phyloP scores from a whole-genome alignment of 2,888 invertebrate genomes.

The Mechanitis messenoides region DNA sequence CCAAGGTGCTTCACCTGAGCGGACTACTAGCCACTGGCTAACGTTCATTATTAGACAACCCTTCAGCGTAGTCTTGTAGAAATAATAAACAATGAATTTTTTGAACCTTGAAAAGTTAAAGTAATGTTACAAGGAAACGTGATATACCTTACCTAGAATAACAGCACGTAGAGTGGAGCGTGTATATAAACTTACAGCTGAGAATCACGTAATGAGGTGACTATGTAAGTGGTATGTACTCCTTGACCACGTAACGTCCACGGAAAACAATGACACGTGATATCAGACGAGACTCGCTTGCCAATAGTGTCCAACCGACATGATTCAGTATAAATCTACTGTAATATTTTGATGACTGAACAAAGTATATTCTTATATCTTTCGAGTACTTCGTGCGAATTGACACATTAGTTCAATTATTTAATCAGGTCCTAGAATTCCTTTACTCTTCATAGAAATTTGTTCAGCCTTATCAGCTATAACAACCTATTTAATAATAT shows the following conservation, averaged over 20 bases:
- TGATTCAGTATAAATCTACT: too few relatives aligned
- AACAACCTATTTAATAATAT: too few relatives aligned
- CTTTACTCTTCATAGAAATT: too few relatives aligned
- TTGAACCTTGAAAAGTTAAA: background rate
- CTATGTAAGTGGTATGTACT: slow-evolving; percentile 28
- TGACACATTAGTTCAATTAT: too few relatives aligned
- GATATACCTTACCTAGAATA: background rate
- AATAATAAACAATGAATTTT: background rate
- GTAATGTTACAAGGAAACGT: background rate
- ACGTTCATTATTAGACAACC: background rate
- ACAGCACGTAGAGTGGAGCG: background rate
- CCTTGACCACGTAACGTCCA: slow-evolving; percentile 47
- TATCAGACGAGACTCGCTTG: slow-evolving; percentile 54
- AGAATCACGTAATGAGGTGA: slow-evolving; percentile 23
- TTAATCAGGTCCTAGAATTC: too few relatives aligned
- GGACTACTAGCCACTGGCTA: background rate
- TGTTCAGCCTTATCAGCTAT: too few relatives aligned
- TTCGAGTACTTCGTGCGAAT: too few relatives aligned
- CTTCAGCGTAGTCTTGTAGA: background rate
- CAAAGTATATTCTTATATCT: too few relatives aligned
- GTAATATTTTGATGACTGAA: too few relatives aligned
- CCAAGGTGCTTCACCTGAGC: slow-evolving; percentile 20
- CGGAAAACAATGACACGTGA: slow-evolving; percentile 53
- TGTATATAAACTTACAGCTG: slow-evolving; percentile 1
- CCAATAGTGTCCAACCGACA: slow-evolving; percentile 24